Conservation (phyloP, 2,113 vertebrate species). For the Sula dactylatra region DNA sequence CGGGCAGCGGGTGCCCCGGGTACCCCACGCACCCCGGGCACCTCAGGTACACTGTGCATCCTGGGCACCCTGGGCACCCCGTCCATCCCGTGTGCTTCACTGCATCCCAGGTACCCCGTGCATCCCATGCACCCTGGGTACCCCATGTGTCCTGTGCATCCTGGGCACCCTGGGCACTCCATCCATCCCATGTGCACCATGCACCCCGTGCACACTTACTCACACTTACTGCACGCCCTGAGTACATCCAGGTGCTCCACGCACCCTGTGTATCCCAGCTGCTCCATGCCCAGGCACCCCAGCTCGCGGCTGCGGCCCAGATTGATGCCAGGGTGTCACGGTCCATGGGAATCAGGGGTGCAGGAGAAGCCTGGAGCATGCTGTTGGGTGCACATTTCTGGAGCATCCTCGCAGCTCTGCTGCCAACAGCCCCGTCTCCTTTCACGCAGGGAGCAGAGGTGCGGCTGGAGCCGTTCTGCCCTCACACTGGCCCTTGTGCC, state of each 20-base stretch:
- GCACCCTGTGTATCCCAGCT: not conserved
- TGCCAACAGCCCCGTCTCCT: not conserved
- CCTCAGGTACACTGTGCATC: not conserved
- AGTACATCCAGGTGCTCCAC: not conserved
- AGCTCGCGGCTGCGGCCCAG: not conserved
- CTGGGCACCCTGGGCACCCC: not conserved
- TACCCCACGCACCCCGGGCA: not conserved
- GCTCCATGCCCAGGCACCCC: not conserved
- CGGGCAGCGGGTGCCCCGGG: not conserved
- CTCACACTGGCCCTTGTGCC: not conserved
- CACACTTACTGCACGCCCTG: not conserved
- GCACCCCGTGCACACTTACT: too few species aligned
- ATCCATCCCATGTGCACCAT: too few species aligned
- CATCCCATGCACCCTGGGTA: not conserved
- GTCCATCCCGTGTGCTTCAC: too few species aligned
- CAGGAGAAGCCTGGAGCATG: not conserved
- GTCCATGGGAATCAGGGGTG: not conserved
- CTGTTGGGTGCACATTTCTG: fast-evolving
- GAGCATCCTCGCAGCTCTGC: not conserved
- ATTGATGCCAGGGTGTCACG: not conserved
- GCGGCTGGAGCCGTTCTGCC: not conserved
- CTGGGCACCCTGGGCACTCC: not conserved
- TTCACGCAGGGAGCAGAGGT: not conserved
- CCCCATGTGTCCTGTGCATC: too few species aligned
- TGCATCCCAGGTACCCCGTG: too few species aligned